These are phyloP conservation scores for Lerema accius DNA, from an alignment of 1,140 invertebrate species.

Conservation along the genomic window DNA sequence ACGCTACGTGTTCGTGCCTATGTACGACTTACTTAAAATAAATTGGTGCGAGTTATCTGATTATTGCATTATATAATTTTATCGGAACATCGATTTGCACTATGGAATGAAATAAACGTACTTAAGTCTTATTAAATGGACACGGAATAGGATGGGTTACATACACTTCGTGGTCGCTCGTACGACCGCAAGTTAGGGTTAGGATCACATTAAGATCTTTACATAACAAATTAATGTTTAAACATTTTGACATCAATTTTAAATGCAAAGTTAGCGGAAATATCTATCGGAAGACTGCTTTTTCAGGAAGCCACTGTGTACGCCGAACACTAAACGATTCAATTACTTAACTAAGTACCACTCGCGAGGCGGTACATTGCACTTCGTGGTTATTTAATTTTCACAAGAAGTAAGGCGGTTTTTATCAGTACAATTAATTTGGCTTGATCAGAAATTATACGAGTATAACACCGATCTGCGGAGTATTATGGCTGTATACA, in stretches of 20 bases:
- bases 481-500: slow-evolving; percentile 60
- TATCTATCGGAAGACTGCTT: slow-evolving; percentile 81
- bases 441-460: slow-evolving; percentile 72
- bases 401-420: slow-evolving; percentile 78
- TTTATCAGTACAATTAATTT: slow-evolving; percentile 77
- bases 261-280: slow-evolving; percentile 78
- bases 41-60: slow-evolving; percentile 33
- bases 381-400: slow-evolving; percentile 63
- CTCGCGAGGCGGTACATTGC: slow-evolving; percentile 58
- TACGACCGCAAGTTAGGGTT: slow-evolving; percentile 38
- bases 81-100: slow-evolving; percentile 53
- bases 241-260: slow-evolving; percentile 64
- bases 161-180: slow-evolving; percentile 43
- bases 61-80: slow-evolving; percentile 38
- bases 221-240: slow-evolving; percentile 35
- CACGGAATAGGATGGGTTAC: slow-evolving; percentile 44
- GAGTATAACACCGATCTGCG: slow-evolving; percentile 67
- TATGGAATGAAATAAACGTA: slow-evolving; percentile 55
- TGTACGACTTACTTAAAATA: slow-evolving; percentile 53
- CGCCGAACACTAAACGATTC: slow-evolving; percentile 72
- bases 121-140: slow-evolving; percentile 41
- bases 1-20: slow-evolving; percentile 50
- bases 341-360: slow-evolving; percentile 75
- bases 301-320: slow-evolving; percentile 79
- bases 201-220: slow-evolving; percentile 42